Evolutionary conservation across 2,888 invertebrate species (phyloP).

Genomic region (Mantis religiosa): DNA sequence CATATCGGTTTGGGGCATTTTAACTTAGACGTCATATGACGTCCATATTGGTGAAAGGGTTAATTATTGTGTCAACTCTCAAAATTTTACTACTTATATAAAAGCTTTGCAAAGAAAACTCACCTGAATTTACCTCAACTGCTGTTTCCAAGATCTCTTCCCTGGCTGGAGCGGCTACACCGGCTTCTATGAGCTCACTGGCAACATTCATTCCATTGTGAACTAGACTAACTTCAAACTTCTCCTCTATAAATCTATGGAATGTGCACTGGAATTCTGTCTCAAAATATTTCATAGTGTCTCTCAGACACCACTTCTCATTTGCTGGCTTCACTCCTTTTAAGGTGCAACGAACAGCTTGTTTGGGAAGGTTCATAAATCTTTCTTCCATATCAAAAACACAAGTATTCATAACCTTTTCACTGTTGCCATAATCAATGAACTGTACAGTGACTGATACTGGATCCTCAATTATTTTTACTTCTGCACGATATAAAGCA

Average conservation of each 20-base stretch:
- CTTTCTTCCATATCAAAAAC: constrained; percentile 67
- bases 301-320: constrained; percentile 54
- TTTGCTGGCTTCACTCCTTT: constrained; percentile 54
- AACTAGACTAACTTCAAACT: constrained; percentile 13
- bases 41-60: no score
- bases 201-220: constrained; percentile 48
- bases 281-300: constrained; percentile 58
- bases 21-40: no score
- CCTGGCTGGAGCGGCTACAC: constrained; percentile 45
- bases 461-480: constrained; percentile 41
- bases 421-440: constrained; percentile 72
- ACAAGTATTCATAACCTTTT: constrained; percentile 57
- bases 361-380: constrained; percentile 61
- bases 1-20: no score
- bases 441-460: constrained; percentile 62
- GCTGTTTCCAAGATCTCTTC: neutral
- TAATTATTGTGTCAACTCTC: no score
- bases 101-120: neutral
- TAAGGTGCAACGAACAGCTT: constrained; percentile 66
- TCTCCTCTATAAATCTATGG: constrained; percentile 46
- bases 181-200: constrained; percentile 49
- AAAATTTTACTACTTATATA: neutral
- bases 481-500: constrained; percentile 65
- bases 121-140: neutral
- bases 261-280: constrained; percentile 58